A percentile compares a stretch with the other conserved stretches of the same genome.
phyloP scores from a whole-genome alignment of 1,140 invertebrate species.

The Bombus polaris region DNA sequence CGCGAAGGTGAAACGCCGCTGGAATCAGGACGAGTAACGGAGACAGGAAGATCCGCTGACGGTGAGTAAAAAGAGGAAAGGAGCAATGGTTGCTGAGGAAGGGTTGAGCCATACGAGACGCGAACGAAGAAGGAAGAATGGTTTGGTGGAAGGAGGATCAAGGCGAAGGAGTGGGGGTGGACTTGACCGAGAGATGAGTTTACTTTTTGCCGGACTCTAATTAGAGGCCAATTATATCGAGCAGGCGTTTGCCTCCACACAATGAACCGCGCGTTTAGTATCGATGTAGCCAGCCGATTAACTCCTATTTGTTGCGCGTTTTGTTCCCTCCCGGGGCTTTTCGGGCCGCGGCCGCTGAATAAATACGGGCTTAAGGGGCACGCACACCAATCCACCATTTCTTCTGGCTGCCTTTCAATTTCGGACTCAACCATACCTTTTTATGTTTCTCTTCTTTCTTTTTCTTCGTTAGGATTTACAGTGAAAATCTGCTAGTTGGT shows the following conservation, averaged over 20 bases:
- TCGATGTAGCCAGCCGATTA: slow-evolving; percentile 73
- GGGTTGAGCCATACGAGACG: slow-evolving; percentile 21
- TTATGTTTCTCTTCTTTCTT: neutral
- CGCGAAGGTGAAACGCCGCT: slow-evolving; percentile 22
- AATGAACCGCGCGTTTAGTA: slow-evolving; percentile 74
- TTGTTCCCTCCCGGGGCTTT: slow-evolving; percentile 69
- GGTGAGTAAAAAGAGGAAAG: neutral
- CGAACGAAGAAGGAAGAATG: slow-evolving; percentile 22
- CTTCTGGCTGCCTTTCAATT: slow-evolving; percentile 23
- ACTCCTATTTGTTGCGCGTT: slow-evolving; percentile 75
- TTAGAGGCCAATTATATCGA: slow-evolving; percentile 78
- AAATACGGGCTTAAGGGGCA: slow-evolving; percentile 69
- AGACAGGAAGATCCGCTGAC: neutral
- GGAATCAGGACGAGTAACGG: neutral
- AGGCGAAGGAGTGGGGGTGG: neutral
- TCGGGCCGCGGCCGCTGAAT: slow-evolving; percentile 62
- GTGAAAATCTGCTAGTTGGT: neutral
- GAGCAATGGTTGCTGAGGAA: slow-evolving; percentile 37
- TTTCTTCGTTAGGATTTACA: neutral
- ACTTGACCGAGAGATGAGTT: slow-evolving; percentile 65
- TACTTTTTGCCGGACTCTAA: slow-evolving; percentile 74
- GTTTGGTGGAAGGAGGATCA: neutral
- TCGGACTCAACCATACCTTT: neutral
- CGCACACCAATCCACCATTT: slow-evolving; percentile 42
- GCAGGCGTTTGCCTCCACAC: slow-evolving; percentile 75